Conservation (phyloP, 2,888 invertebrate genomes). For the Morinoia aosen region DNA sequence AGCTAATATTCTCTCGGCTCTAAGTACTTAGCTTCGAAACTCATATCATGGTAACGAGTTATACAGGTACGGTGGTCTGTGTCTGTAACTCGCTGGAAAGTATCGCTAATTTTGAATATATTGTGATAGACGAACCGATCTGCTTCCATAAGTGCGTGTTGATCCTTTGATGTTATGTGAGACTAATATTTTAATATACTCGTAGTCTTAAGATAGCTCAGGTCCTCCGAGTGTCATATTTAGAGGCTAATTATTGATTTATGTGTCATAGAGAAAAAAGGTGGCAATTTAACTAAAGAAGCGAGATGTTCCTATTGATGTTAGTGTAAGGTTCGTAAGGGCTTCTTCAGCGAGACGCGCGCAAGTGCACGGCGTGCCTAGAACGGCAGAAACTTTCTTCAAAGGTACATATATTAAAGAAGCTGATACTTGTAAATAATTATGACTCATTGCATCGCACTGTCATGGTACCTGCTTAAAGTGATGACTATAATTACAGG, state of each 20-base stretch:
- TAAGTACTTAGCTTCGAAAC: not conserved
- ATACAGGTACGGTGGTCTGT: not conserved
- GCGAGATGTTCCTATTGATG: not conserved
- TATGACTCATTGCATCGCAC: too few relatives aligned
- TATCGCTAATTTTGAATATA: not conserved
- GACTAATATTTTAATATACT: conserved; percentile 9
- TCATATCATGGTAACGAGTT: not conserved
- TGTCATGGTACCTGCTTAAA: too few relatives aligned
- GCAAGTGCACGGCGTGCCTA: not conserved
- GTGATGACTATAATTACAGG: too few relatives aligned
- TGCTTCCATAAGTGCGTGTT: conserved; percentile 49
- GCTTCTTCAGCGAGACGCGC: not conserved
- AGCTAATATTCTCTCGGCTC: too few relatives aligned
- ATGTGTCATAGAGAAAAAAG: not conserved
- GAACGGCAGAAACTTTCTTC: too few relatives aligned
- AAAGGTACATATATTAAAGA: too few relatives aligned
- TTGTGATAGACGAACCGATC: conserved; percentile 27
- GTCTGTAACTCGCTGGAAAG: not conserved
- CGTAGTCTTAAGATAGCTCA: not conserved
- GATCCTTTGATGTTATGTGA: conserved; percentile 16
- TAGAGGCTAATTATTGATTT: not conserved
- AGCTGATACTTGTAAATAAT: too few relatives aligned
- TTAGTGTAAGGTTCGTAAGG: not conserved
- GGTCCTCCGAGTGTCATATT: not conserved
- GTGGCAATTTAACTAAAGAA: not conserved